A percentile compares a stretch with the other conserved stretches of the same genome.
phyloP scores from a whole-genome alignment of 1,140 invertebrate species.

The Leptinotarsa texana region DNA sequence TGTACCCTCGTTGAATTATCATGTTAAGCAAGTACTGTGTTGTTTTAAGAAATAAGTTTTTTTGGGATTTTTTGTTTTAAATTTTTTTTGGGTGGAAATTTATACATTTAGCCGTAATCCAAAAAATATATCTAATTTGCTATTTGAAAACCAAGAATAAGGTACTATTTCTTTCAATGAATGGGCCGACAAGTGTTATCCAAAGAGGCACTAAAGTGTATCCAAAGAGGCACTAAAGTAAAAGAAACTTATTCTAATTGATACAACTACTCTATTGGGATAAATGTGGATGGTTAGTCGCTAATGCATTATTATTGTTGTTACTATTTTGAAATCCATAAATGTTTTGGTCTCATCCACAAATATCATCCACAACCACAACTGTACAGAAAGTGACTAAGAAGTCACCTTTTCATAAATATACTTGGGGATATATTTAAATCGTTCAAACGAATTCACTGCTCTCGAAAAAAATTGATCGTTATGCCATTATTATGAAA shows the following conservation, averaged over 20 bases:
- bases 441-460: slow-evolving; percentile 6
- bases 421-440: not conserved
- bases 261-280: not conserved
- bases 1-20: slow-evolving; percentile 13
- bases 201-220: slow-evolving; percentile 11
- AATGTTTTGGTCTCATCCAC: not conserved
- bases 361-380: not conserved
- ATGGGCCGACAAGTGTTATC: slow-evolving; percentile 10
- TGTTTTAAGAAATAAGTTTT: slow-evolving; percentile 10
- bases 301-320: not conserved
- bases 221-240: slow-evolving; percentile 25
- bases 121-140: slow-evolving; percentile 16
- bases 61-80: not conserved
- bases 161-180: not conserved
- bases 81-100: not conserved
- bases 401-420: slow-evolving; percentile 7
- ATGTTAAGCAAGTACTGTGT: slow-evolving; percentile 24
- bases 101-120: slow-evolving; percentile 19
- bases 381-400: not conserved
- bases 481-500: not conserved
- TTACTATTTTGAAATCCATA: not conserved
- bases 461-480: not conserved
- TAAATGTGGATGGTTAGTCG: slow-evolving; percentile 4
- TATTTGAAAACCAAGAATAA: not conserved
- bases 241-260: slow-evolving; percentile 9